Conservation (phyloP, 2,797 vertebrate genomes). For the Delichon dasypus region DNA sequence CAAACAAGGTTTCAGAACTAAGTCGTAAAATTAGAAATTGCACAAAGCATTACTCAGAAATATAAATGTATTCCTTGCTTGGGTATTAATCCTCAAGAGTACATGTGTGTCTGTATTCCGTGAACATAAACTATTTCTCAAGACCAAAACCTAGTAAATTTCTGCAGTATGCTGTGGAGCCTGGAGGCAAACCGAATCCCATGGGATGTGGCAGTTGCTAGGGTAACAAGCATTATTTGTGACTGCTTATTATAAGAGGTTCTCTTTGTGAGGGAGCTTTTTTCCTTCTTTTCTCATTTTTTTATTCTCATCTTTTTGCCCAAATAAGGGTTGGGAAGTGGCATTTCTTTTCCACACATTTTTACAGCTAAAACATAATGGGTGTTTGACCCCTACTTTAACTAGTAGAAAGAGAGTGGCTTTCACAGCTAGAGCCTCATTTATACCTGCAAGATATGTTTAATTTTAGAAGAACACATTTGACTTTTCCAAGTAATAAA, state of each 20-base stretch:
- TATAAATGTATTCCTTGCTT: neutral
- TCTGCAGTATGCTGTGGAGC: neutral
- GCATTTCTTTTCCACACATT: neutral
- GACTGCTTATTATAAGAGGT: neutral
- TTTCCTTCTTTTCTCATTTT: neutral
- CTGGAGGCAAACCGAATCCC: conserved; percentile 22
- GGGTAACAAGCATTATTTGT: conserved; percentile 51
- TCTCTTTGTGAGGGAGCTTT: neutral
- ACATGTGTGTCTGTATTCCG: neutral
- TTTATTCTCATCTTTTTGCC: neutral
- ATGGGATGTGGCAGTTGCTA: conserved; percentile 46
- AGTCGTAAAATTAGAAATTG: neutral
- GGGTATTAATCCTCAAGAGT: neutral
- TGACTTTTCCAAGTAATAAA: conserved; percentile 20
- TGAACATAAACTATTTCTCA: neutral
- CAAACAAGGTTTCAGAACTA: neutral
- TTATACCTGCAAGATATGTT: neutral
- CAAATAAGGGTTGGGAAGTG: conserved; percentile 27
- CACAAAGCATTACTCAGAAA: neutral
- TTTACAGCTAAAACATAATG: neutral
- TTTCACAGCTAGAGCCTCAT: neutral
- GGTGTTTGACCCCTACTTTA: conserved; percentile 38
- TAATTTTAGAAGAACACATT: conserved; percentile 24
- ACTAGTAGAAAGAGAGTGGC: neutral
- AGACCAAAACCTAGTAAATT: neutral